These are phyloP conservation scores for Papilio protenor DNA, from an alignment of 2,888 invertebrate genomes.

Conservation along the genomic window DNA sequence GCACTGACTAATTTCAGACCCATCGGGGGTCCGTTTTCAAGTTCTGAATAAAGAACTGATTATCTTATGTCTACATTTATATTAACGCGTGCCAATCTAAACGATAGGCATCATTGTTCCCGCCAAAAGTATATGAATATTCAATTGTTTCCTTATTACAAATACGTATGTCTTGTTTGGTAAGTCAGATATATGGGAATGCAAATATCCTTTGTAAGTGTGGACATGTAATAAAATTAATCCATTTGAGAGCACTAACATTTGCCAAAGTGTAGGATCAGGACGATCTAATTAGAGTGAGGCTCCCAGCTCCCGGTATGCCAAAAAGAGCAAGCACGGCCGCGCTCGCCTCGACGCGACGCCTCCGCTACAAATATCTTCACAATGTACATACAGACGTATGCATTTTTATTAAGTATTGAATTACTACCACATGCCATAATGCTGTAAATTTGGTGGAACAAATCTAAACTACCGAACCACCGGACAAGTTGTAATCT, in stretches of 20 bases:
- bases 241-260: not conserved
- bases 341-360: constrained; percentile 1
- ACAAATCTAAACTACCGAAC: not conserved
- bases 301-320: not conserved
- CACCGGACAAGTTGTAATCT: not conserved
- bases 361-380: constrained; percentile 1
- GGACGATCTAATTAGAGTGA: constrained; percentile 37
- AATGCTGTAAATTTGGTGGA: no score
- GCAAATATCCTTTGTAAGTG: not conserved
- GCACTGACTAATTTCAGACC: no score
- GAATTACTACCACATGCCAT: not conserved
- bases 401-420: not conserved
- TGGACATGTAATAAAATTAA: not conserved
- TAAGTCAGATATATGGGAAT: not conserved
- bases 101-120: no score
- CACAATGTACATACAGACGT: not conserved
- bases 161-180: no score
- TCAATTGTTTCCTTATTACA: no score
- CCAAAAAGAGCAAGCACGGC: constrained; percentile 24
- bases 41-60: no score
- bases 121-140: no score
- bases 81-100: no score
- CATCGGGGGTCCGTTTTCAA: no score
- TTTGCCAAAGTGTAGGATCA: constrained; percentile 6
- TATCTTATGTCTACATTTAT: no score